Base-by-base conservation (phyloP, 2,797 vertebrate species). In the Prunella strophiata region DNA sequence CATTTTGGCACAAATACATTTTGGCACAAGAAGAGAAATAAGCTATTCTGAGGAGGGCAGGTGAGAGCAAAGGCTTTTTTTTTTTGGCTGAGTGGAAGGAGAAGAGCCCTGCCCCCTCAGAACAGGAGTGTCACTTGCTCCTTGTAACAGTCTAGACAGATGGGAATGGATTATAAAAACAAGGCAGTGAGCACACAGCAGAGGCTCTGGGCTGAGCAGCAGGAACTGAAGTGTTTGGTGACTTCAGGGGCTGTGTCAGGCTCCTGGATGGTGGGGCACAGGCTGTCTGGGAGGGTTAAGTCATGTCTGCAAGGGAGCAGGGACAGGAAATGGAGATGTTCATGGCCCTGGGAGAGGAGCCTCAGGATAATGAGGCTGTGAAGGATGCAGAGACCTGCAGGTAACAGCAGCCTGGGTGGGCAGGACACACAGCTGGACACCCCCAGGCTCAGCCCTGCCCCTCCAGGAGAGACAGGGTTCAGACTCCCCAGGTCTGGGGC, bases 271-370 rank as follows among this genome's bases (percentile, higher is more conserved):
- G 72, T 74, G 74, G 84, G 94, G 83, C 94, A 88, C 58, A 55
- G 89, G 65, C 96, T 93, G 97, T 81, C 95, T 95, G 91, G 83
- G 34, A 77, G 92, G 94, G 88, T 96, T 92, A 94, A 92, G 94
- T 96, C 97, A 96, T 96, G 96, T 97, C 97, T 97, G 86, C 81
- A 93, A 95, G 73, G 67, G 63, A 96, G 91, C 34, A 9, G 93
- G 94, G 88, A 76, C 84, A 94, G 93, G 87, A 97, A 94, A 81
- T 3, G 7, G 66, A 93, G 82, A 85, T 4, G 5, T 8, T 85
- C 78, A 17, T 32, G 75, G 91, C 2, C 6, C 75, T 81, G 4
- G 9, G 84, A 78, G 62, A 68, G 75, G 4, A 83, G 83, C 73
- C 89, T 20, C 55, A 36, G 91, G 75, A 51, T 50, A 26, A 45